These are phyloP conservation scores for Vireo altiloquus DNA, from an alignment of 2,113 vertebrate species.

Conservation along the genomic window DNA sequence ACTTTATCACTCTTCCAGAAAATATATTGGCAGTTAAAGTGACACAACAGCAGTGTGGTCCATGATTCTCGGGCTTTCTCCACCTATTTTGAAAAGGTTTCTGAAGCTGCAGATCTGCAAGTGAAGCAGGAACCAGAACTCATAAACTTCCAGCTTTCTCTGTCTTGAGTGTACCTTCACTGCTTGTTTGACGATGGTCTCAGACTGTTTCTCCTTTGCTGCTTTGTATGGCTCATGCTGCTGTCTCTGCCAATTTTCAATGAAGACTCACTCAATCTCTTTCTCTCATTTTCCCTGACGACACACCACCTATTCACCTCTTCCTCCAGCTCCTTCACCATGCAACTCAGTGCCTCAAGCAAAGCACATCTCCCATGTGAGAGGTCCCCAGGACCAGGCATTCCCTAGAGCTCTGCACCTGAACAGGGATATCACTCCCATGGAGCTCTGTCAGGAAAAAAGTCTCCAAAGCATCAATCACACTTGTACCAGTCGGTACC, in stretches of 20 bases:
- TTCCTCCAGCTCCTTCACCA: not conserved
- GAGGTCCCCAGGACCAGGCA: not conserved
- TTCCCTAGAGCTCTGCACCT: not conserved
- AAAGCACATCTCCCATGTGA: not conserved
- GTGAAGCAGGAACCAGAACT: not conserved
- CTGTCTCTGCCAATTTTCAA: not conserved
- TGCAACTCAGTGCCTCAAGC: not conserved
- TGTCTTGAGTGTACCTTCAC: not conserved
- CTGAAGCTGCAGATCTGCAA: not conserved
- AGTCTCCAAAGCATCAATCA: not conserved
- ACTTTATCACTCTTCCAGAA: not conserved
- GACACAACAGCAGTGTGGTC: not conserved
- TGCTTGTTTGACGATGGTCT: not conserved
- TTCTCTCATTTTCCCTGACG: not conserved
- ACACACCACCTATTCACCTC: not conserved
- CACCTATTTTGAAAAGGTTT: not conserved
- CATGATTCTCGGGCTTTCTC: not conserved
- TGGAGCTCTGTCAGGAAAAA: not conserved
- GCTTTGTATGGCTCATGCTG: not conserved
- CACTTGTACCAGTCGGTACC: not conserved
- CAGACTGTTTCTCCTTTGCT: not conserved
- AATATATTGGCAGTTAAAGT: not conserved
- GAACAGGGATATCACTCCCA: too few species aligned
- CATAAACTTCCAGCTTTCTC: not conserved
- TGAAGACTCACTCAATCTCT: not conserved